phyloP scores from a whole-genome alignment of 2,888 invertebrate genomes.

The Lepidochitona cinerea region DNA sequence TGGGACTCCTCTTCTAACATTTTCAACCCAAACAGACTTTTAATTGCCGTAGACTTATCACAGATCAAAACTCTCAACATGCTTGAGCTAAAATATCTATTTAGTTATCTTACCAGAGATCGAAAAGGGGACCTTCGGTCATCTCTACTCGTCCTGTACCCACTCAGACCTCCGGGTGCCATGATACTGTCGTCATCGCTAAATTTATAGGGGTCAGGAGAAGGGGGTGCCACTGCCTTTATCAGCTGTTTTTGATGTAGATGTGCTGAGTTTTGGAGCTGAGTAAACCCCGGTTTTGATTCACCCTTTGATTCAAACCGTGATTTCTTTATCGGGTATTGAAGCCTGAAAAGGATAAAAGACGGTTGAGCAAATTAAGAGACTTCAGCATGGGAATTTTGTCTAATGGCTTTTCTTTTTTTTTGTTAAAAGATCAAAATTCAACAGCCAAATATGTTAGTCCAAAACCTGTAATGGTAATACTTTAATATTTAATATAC shows the following conservation, averaged over 20 bases:
- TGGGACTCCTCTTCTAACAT: too few relatives aligned
- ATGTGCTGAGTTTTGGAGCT: background rate
- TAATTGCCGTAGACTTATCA: too few relatives aligned
- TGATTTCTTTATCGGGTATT: slow-evolving; percentile 89
- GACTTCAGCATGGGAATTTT: too few relatives aligned
- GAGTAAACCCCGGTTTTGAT: slow-evolving; percentile 1
- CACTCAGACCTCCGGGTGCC: slow-evolving; percentile 37
- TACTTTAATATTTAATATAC: too few relatives aligned
- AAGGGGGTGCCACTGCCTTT: slow-evolving; percentile 47
- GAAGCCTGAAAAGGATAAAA: slow-evolving; percentile 83
- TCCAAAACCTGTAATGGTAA: too few relatives aligned
- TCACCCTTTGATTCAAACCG: slow-evolving; percentile 35
- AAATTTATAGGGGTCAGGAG: slow-evolving; percentile 80
- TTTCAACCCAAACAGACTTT: too few relatives aligned
- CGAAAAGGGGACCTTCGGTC: slow-evolving; percentile 49
- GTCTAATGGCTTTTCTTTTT: too few relatives aligned
- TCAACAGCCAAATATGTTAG: too few relatives aligned
- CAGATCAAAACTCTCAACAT: background rate
- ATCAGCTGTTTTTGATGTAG: slow-evolving; percentile 13
- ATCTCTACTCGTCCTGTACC: slow-evolving; percentile 53
- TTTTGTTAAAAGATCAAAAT: too few relatives aligned
- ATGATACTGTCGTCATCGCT: slow-evolving; percentile 76
- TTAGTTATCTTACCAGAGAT: slow-evolving; percentile 15
- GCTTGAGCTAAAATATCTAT: too few relatives aligned
- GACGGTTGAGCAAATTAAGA: too few relatives aligned